Evolutionary conservation across 2,797 vertebrate species (phyloP).

Genomic region (Gephyroberyx darwinii): DNA sequence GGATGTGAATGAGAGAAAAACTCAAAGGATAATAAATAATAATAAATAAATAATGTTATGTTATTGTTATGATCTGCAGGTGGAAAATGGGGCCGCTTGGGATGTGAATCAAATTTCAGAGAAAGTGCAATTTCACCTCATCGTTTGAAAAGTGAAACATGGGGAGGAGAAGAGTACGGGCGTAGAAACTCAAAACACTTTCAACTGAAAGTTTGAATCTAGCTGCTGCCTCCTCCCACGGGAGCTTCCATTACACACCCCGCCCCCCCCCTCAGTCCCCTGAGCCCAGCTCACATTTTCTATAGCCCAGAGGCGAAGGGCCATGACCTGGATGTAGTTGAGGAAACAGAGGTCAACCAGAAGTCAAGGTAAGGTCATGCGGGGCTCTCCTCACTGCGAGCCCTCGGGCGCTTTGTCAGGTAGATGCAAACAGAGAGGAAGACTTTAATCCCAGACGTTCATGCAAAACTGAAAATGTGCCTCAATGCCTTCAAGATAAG

Average conservation of each 20-base stretch:
- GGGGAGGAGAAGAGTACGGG: constrained; percentile 1
- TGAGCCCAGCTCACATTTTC: constrained; percentile 37
- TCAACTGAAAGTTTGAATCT: constrained; percentile 45
- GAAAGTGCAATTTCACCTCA: constrained; percentile 3
- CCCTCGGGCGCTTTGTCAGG: constrained; percentile 40
- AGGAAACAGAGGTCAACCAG: constrained; percentile 71
- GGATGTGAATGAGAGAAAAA: constrained; percentile 28
- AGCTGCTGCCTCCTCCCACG: constrained; percentile 38
- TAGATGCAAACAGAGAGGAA: constrained; percentile 42
- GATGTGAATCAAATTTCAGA: constrained; percentile 23
- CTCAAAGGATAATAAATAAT: not conserved
- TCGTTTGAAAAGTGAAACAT: not conserved
- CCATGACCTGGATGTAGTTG: constrained; percentile 78
- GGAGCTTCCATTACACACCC: constrained; percentile 51
- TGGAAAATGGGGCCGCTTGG: constrained; percentile 2
- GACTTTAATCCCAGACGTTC: constrained; percentile 1
- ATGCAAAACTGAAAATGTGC: constrained; percentile 8
- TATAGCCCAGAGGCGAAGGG: constrained; percentile 65
- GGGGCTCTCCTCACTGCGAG: constrained; percentile 36
- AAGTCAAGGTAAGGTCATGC: constrained; percentile 68
- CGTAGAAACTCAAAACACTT: constrained; percentile 28
- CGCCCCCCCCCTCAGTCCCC: constrained; percentile 16
- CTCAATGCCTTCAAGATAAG: not conserved
- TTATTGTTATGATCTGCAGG: not conserved
- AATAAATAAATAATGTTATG: too few relatives aligned